Conservation (phyloP, 2,888 invertebrate genomes). For the Congeria kusceri region DNA sequence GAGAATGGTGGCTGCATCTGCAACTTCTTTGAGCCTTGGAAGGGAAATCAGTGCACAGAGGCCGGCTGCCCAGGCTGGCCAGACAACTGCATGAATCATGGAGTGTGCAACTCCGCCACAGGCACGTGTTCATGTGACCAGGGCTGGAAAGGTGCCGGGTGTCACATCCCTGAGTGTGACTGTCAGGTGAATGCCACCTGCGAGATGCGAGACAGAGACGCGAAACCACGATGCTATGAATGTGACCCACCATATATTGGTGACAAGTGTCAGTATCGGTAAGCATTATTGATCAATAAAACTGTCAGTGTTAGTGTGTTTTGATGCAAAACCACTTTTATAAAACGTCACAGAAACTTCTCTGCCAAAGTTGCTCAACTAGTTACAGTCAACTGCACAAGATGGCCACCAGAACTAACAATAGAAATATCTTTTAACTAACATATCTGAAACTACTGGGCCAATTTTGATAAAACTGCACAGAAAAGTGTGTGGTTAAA, state of each 20-base stretch:
- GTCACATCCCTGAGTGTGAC: slow-evolving; percentile 69
- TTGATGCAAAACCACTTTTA: too few species aligned
- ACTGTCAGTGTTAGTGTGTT: too few species aligned
- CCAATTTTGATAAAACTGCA: too few species aligned
- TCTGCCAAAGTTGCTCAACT: too few species aligned
- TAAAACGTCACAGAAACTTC: too few species aligned
- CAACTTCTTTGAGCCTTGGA: slow-evolving; percentile 53
- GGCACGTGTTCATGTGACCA: slow-evolving; percentile 71
- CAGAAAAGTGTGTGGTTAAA: too few species aligned
- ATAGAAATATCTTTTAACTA: too few species aligned
- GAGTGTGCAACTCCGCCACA: slow-evolving; percentile 68
- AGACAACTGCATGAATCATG: slow-evolving; percentile 69
- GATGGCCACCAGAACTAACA: too few species aligned
- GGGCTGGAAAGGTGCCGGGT: slow-evolving; percentile 73
- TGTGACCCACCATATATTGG: slow-evolving; percentile 74
- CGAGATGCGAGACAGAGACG: slow-evolving; percentile 50
- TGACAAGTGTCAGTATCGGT: slow-evolving; percentile 72
- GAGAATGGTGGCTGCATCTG: slow-evolving; percentile 67
- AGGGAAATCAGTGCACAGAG: slow-evolving; percentile 67
- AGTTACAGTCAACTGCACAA: too few species aligned
- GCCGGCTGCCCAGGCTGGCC: slow-evolving; percentile 78
- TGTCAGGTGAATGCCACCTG: slow-evolving; percentile 71
- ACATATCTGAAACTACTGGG: too few species aligned
- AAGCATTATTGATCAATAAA: too few species aligned
- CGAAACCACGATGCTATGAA: slow-evolving; percentile 70